A percentile compares a stretch with the other conserved stretches of the same genome.
Conservation (phyloP, 1,140 invertebrate genomes). For the Colletes gigas region DNA sequence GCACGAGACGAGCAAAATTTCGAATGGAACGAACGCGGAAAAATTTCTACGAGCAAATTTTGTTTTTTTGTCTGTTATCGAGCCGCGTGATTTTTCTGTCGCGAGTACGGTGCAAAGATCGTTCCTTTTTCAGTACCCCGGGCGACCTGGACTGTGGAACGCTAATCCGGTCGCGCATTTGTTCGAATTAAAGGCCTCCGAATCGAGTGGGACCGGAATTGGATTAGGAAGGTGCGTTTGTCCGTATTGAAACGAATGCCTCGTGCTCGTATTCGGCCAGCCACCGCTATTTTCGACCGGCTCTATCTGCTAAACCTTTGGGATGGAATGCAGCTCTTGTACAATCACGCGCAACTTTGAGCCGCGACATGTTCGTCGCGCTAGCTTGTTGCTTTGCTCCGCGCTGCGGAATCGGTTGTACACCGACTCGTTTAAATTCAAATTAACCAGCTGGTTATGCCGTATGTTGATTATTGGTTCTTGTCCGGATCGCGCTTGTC, state of each 20-base stretch:
- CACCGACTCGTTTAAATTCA: slow-evolving; percentile 42
- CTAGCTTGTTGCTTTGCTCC: slow-evolving; percentile 4
- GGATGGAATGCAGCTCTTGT: background rate
- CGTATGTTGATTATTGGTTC: background rate
- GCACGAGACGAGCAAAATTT: too few species aligned
- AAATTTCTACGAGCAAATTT: too few species aligned
- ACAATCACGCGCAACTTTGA: slow-evolving; percentile 26
- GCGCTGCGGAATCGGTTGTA: background rate
- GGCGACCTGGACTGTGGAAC: background rate
- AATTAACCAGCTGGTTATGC: slow-evolving; percentile 33
- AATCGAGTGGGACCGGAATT: background rate
- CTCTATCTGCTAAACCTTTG: slow-evolving; percentile 6
- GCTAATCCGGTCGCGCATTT: background rate
- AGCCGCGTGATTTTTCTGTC: background rate
- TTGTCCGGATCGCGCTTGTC: background rate
- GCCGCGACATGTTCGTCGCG: slow-evolving; percentile 24
- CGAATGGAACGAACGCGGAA: too few species aligned
- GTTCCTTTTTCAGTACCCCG: background rate
- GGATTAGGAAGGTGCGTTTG: slow-evolving; percentile 22
- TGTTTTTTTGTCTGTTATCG: too few species aligned
- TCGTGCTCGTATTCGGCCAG: too few species aligned
- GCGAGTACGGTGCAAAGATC: background rate
- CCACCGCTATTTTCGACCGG: slow-evolving; percentile 2
- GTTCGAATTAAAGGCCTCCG: slow-evolving; percentile 1
- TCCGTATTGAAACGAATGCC: background rate